Conservation (phyloP, 2,113 vertebrate genomes). For the Zosterops japonicus region DNA sequence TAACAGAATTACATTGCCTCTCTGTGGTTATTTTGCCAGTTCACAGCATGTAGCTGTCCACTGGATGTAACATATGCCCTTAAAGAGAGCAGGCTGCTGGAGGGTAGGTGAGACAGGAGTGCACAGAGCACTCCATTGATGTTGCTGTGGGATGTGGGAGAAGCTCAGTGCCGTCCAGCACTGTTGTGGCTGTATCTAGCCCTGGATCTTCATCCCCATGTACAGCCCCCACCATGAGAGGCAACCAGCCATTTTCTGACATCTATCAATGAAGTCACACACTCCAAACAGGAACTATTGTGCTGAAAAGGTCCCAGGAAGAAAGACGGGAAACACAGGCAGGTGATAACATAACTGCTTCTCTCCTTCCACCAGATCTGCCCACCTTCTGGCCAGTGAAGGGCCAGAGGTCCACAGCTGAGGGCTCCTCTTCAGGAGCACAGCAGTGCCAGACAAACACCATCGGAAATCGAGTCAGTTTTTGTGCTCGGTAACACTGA, state of each 20-base stretch:
- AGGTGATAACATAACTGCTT: accelerated
- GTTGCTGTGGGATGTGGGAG: not conserved
- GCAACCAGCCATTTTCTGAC: not conserved
- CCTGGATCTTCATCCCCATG: not conserved
- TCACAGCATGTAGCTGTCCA: not conserved
- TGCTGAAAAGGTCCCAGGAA: not conserved
- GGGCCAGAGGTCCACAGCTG: not conserved
- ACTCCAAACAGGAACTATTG: not conserved
- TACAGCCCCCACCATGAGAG: not conserved
- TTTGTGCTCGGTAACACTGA: not conserved
- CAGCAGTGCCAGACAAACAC: not conserved
- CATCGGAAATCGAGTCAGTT: not conserved
- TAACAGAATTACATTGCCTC: not conserved
- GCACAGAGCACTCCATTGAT: accelerated
- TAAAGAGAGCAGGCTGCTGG: not conserved
- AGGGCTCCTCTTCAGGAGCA: not conserved
- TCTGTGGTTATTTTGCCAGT: not conserved
- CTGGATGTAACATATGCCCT: not conserved
- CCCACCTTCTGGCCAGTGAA: not conserved
- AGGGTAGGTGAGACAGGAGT: not conserved
- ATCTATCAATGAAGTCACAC: not conserved
- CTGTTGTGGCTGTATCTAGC: accelerated
- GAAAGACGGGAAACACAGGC: accelerated
- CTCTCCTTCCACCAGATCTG: not conserved
- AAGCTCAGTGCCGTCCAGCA: not conserved